Evolutionary conservation across 2,888 invertebrate species (phyloP).

Genomic region (Ellobium chinense): DNA sequence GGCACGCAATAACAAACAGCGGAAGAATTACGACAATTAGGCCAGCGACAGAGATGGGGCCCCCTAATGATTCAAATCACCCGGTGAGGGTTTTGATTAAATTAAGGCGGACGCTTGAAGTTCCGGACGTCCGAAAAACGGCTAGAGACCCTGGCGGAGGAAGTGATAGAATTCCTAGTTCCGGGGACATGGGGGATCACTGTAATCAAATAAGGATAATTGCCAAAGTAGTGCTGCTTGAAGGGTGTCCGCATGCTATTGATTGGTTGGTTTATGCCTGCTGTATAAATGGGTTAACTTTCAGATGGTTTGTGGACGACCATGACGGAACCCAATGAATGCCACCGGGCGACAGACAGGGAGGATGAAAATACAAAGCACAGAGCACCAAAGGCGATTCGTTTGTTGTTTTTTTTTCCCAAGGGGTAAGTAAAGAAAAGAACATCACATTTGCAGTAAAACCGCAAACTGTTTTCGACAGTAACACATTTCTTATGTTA

Average conservation of each 20-base stretch:
- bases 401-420: too few species aligned
- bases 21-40: too few species aligned
- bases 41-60: too few species aligned
- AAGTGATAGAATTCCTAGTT: neutral
- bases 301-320: too few species aligned
- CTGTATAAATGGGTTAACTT: neutral
- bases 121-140: neutral
- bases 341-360: neutral
- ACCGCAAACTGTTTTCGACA: too few species aligned
- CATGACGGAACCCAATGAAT: too few species aligned
- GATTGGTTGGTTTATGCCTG: neutral
- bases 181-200: neutral
- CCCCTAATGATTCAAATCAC: too few species aligned
- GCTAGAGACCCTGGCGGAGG: neutral
- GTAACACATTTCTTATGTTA: too few species aligned
- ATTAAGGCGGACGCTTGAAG: neutral
- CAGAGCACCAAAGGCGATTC: neutral
- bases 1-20: too few species aligned
- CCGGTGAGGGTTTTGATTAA: neutral
- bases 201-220: slow-evolving; percentile 21
- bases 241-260: neutral
- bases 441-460: too few species aligned
- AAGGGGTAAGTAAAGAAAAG: too few species aligned
- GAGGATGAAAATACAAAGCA: neutral
- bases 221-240: slow-evolving; percentile 2